phyloP scores from a whole-genome alignment of 2,888 invertebrate genomes.

The Pandemis heparana region DNA sequence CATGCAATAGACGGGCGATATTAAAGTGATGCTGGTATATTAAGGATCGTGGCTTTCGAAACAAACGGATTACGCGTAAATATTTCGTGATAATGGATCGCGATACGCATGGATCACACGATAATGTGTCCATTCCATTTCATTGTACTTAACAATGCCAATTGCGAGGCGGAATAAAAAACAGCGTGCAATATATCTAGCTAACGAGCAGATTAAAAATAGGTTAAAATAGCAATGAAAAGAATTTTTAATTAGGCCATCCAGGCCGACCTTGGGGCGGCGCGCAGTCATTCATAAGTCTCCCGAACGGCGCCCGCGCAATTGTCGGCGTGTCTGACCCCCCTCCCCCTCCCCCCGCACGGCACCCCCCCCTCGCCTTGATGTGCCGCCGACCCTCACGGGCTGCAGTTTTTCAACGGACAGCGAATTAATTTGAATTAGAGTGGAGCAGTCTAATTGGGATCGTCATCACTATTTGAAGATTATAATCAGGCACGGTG shows the following conservation, averaged over 20 bases:
- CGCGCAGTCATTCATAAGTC: slow-evolving; percentile 44
- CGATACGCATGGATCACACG: no score
- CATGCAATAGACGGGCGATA: no score
- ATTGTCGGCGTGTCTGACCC: slow-evolving; percentile 63
- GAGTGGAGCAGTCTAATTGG: slow-evolving; percentile 26
- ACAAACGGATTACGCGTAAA: no score
- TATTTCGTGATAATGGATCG: no score
- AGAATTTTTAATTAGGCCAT: slow-evolving; percentile 31
- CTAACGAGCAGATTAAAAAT: slow-evolving; percentile 1
- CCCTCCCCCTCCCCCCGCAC: slow-evolving; percentile 44
- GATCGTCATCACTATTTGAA: slow-evolving; percentile 34
- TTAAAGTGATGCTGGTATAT: no score
- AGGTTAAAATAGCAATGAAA: background rate
- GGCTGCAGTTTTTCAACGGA: slow-evolving; percentile 39
- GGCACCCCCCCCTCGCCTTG: slow-evolving; percentile 13
- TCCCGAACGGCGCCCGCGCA: slow-evolving; percentile 55
- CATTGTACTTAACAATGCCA: background rate
- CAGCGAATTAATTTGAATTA: slow-evolving; percentile 33
- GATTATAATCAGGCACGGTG: background rate
- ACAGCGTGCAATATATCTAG: background rate
- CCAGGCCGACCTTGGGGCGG: slow-evolving; percentile 23
- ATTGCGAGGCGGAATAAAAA: background rate
- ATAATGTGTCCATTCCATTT: no score
- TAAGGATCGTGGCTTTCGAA: no score
- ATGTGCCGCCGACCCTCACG: slow-evolving; percentile 33